Evolutionary conservation across 2,797 vertebrate genomes (phyloP).

Genomic region (Xerus rutilus): DNA sequence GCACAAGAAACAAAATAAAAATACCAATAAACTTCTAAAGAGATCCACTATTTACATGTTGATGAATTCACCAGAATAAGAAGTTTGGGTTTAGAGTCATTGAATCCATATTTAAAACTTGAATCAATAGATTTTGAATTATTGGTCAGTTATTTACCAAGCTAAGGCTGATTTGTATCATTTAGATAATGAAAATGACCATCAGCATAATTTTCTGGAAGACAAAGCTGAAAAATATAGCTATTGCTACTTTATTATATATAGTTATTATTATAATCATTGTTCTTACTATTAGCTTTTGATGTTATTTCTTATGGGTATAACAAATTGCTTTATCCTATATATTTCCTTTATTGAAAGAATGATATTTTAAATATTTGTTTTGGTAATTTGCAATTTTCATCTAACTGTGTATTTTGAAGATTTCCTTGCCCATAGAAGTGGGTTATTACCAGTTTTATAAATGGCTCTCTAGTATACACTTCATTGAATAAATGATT

Average conservation of each 20-base stretch:
- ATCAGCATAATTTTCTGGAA: neutral
- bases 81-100: neutral
- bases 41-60: neutral
- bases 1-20: neutral
- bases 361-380: neutral
- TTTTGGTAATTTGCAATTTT: constrained; percentile 5
- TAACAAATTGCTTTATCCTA: neutral
- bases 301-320: neutral
- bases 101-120: neutral
- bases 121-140: neutral
- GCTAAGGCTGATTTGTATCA: neutral
- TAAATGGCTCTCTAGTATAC: neutral
- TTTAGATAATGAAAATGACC: neutral
- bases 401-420: neutral
- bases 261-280: neutral
- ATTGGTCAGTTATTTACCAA: neutral
- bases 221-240: neutral
- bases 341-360: neutral
- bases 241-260: neutral
- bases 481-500: neutral
- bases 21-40: neutral
- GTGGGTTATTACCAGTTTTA: neutral
- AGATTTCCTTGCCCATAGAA: neutral
- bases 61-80: neutral
- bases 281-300: neutral